A percentile compares a stretch with the other conserved stretches of the same genome.
phyloP scores from a whole-genome alignment of 1,140 invertebrate genomes.

The Tetramorium alpestre region DNA sequence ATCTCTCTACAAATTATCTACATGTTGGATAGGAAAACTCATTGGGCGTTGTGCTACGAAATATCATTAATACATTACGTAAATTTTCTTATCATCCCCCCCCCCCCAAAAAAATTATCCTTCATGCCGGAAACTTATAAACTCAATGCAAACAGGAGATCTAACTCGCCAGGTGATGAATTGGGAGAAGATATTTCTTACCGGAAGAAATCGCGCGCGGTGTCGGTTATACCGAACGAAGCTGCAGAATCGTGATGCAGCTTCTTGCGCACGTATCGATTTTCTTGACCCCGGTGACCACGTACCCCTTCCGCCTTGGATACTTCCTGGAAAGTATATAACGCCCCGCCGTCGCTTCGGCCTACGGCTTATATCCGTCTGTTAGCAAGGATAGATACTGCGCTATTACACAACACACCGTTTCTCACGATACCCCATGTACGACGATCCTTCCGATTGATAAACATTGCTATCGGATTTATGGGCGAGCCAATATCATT shows the following conservation, averaged over 20 bases:
- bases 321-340: constrained; percentile 59
- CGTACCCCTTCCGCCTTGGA: constrained; percentile 49
- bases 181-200: background rate
- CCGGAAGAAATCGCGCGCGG: constrained; percentile 27
- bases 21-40: background rate
- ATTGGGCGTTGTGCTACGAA: background rate
- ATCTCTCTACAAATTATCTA: background rate
- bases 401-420: constrained; percentile 18
- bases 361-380: constrained; percentile 34
- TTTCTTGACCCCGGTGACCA: constrained; percentile 55
- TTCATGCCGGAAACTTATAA: background rate
- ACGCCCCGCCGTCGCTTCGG: constrained; percentile 4
- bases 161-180: background rate
- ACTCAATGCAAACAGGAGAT: background rate
- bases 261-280: constrained; percentile 52
- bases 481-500: background rate
- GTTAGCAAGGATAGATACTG: background rate
- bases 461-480: constrained; percentile 8
- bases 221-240: background rate
- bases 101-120: background rate
- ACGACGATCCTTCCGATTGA: constrained; percentile 5
- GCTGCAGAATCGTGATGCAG: constrained; percentile 40
- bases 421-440: constrained; percentile 22
- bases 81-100: background rate
- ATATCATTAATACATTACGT: background rate